A percentile compares a stretch with the other conserved stretches of the same genome.
These are phyloP conservation scores for Chrysomallon squamiferum DNA, from an alignment of 1,140 invertebrate genomes.

Conservation along the genomic window DNA sequence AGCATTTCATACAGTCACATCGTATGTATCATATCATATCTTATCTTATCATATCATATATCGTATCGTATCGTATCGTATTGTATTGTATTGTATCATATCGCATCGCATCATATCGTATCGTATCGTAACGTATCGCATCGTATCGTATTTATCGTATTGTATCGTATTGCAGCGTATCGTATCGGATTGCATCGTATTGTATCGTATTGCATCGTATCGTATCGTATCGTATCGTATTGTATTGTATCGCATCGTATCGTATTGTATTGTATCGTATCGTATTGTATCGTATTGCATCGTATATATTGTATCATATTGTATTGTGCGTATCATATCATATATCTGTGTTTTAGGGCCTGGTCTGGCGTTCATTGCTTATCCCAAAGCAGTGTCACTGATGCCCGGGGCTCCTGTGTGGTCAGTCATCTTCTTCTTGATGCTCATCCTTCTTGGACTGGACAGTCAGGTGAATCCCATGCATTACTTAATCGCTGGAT, in stretches of 20 bases:
- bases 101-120: conserved; percentile 1
- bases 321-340: background rate
- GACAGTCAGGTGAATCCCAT: conserved; percentile 57
- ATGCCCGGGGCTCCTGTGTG: conserved; percentile 82
- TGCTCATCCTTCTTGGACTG: conserved; percentile 61
- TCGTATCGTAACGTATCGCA: conserved; percentile 3
- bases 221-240: background rate
- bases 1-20: too few relatives aligned
- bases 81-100: conserved; percentile 5
- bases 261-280: background rate
- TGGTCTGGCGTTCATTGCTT: conserved; percentile 74
- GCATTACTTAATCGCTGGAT: too few relatives aligned
- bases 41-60: background rate
- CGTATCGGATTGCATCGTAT: background rate
- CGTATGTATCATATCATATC: too few relatives aligned
- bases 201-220: background rate
- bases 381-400: conserved; percentile 83
- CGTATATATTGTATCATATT: background rate
- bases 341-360: conserved; percentile 69
- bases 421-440: conserved; percentile 85
- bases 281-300: background rate
- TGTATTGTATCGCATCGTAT: conserved; percentile 2
- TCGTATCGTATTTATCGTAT: conserved; percentile 7
- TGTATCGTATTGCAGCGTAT: conserved; percentile 1
- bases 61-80: conserved; percentile 9